Evolutionary conservation across 2,888 invertebrate species (phyloP), one percentile per base, ranked within the genome.

Genomic region (Hyalella azteca): DNA sequence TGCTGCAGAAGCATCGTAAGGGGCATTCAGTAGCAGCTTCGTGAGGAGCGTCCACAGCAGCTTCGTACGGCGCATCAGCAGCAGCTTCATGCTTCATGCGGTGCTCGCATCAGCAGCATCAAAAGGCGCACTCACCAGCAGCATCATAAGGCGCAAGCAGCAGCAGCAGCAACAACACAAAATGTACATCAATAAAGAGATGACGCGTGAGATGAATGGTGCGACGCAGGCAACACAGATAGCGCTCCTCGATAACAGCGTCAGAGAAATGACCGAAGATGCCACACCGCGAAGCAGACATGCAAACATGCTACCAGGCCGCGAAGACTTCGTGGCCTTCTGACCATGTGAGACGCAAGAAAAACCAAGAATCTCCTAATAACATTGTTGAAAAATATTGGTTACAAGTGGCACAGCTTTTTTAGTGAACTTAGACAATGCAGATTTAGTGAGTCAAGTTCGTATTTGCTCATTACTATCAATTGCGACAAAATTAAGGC

Each of bases 201-300:
- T 54, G 26, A 54, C 22, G 54, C 54, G 54, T 29, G 54, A 54
- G 54, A 54, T 54, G 54, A 54, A 54, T 54, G 54, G 26, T 13
- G 54, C 54, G 54, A 26, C 22, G 54, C 54, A 11, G 26, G n/a
- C n/a, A 9, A 29, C 26, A 29, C 54, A 54, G 54, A 54, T 54
- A 54, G 54, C 49, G 49, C 54, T 13, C 26, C 13, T 54, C 54
- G 54, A 54, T 54, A 54, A 54, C 26, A 54, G 54, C 54, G 9
- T 29, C 26, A 54, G 54, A 54, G 54, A 54, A 54, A 54, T 54
- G 54, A 54, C 54, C 54, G 54, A 54, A 54, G 54, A 54, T 26
- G 54, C 54, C 26, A 19, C 54, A 26, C 22, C 54, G 54, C 54
- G 54, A 22, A 29, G 9, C 54, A 54, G 19, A 29, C 54, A 54